A percentile compares a stretch with the other conserved stretches of the same genome.
These are phyloP conservation scores for Plectrocnemia conspersa DNA, from an alignment of 1,140 invertebrate genomes.

Conservation along the genomic window DNA sequence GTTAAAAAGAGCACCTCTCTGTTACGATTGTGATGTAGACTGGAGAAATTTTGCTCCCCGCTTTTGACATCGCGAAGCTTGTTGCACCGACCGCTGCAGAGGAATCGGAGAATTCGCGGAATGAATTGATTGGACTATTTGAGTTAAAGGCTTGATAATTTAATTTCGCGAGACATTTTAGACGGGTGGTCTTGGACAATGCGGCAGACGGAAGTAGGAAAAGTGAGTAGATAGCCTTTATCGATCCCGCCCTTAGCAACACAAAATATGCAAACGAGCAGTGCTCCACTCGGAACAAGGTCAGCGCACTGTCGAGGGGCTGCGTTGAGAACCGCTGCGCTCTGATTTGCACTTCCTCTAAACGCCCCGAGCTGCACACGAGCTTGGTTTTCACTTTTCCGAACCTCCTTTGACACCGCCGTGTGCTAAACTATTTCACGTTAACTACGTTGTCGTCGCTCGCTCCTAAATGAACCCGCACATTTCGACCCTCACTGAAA, in stretches of 20 bases:
- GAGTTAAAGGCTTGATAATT: conserved; percentile 32
- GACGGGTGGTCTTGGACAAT: neutral
- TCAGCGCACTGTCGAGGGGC: conserved; percentile 22
- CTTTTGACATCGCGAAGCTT: neutral
- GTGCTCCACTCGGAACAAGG: conserved; percentile 27
- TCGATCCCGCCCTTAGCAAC: conserved; percentile 29
- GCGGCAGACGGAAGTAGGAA: neutral
- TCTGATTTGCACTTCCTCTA: conserved; percentile 1
- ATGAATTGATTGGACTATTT: conserved; percentile 34
- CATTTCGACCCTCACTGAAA: no score
- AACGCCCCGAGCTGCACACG: no score
- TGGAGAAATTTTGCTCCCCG: no score
- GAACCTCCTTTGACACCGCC: no score
- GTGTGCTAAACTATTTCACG: no score
- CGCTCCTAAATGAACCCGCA: no score
- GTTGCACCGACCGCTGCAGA: neutral
- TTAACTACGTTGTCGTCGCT: no score
- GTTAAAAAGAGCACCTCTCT: conserved; percentile 9
- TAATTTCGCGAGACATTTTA: conserved; percentile 20
- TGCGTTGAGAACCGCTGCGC: conserved; percentile 5
- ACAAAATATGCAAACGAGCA: conserved; percentile 27
- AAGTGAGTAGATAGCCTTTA: conserved; percentile 10
- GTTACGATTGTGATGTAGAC: neutral
- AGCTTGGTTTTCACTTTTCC: no score
- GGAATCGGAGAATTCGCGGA: conserved; percentile 20